Conservation (phyloP, 2,797 vertebrate genomes). For the Periophthalmus magnuspinnatus region DNA sequence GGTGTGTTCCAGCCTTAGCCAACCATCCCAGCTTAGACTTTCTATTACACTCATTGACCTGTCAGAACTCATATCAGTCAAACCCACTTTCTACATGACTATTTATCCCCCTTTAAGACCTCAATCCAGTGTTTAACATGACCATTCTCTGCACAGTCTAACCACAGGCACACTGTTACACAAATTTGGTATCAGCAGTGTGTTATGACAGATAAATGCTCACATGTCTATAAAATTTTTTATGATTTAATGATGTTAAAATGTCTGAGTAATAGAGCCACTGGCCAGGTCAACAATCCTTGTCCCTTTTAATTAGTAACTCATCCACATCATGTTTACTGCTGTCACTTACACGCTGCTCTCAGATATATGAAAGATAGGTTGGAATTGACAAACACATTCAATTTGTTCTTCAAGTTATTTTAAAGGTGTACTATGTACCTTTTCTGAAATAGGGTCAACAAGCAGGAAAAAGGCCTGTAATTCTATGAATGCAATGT, state of each 20-base stretch:
- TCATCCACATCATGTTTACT: constrained; percentile 4
- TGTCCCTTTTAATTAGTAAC: constrained; percentile 22
- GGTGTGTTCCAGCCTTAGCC: background rate
- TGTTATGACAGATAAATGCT: background rate
- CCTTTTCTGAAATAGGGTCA: no score
- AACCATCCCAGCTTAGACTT: background rate
- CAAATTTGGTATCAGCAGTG: background rate
- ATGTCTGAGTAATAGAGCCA: background rate
- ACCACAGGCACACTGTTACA: background rate
- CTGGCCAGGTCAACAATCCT: background rate
- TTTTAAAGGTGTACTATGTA: no score
- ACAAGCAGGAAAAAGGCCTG: no score
- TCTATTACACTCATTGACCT: constrained; percentile 11
- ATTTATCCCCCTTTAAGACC: background rate
- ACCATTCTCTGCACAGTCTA: background rate
- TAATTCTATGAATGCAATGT: no score
- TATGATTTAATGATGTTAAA: constrained; percentile 8
- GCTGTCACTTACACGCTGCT: background rate
- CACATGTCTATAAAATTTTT: background rate
- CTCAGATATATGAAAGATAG: background rate
- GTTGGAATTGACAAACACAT: background rate
- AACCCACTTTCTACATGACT: background rate
- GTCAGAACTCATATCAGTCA: constrained; percentile 16
- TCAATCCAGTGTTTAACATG: background rate
- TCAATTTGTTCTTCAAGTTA: no score